Evolutionary conservation across 2,888 invertebrate species (phyloP).

Genomic region (Theretra japonica): DNA sequence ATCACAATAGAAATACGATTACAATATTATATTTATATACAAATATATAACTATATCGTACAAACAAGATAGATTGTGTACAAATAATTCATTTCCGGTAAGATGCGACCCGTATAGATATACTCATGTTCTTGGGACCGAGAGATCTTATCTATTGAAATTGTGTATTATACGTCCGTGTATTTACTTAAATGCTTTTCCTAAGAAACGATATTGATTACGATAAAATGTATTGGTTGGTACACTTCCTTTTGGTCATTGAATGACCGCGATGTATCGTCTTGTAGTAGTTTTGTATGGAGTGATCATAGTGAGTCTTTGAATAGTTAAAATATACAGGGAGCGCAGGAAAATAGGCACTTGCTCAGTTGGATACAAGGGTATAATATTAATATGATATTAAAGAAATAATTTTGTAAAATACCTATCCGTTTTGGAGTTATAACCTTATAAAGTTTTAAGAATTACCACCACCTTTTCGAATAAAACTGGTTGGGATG

Average conservation of each 20-base stretch:
- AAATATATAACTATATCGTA: not conserved
- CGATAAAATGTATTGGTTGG: not conserved
- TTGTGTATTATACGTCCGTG: not conserved
- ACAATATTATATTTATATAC: not conserved
- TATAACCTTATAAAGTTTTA: too few relatives aligned
- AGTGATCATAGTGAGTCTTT: too few relatives aligned
- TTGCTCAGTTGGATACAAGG: too few relatives aligned
- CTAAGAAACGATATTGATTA: not conserved
- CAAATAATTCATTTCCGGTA: conserved; percentile 20
- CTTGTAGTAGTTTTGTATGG: too few relatives aligned
- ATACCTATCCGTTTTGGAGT: too few relatives aligned
- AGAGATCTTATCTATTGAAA: conserved; percentile 13
- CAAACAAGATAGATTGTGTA: not conserved
- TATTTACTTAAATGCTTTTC: conserved; percentile 1
- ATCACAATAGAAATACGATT: not conserved
- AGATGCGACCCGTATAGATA: conserved; percentile 13
- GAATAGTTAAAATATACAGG: too few relatives aligned
- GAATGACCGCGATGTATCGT: not conserved
- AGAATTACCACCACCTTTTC: too few relatives aligned
- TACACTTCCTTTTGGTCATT: not conserved
- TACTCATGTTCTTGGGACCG: conserved; percentile 3
- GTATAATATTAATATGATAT: too few relatives aligned
- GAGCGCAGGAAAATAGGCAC: too few relatives aligned
- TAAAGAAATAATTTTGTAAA: too few relatives aligned
- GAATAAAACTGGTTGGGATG: too few relatives aligned